A percentile compares a stretch with the other conserved stretches of the same genome.
Evolutionary conservation across 2,797 vertebrate genomes (phyloP).

Genomic region (Anabacerthia variegaticeps): DNA sequence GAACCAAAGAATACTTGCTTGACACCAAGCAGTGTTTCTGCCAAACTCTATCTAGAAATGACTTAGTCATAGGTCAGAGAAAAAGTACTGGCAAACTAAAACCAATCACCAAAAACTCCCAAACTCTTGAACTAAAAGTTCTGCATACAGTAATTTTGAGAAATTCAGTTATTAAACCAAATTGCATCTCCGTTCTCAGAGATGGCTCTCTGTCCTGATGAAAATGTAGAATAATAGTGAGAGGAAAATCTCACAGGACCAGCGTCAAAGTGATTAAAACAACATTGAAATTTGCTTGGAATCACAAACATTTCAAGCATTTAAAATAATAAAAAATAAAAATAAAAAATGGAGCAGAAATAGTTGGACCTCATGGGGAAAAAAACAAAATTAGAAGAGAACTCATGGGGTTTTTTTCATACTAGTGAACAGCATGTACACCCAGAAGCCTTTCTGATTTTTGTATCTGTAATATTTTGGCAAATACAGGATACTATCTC

Average conservation of each 20-base stretch:
- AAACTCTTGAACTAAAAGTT: not conserved
- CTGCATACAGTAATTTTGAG: not conserved
- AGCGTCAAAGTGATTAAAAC: not conserved
- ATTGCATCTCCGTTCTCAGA: not conserved
- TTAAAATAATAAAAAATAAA: not conserved
- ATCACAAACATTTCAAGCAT: not conserved
- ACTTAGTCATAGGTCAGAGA: not conserved
- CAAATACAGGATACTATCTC: not conserved
- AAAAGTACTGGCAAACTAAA: not conserved
- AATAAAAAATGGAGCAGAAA: not conserved
- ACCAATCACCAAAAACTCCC: not conserved
- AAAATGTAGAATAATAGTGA: not conserved
- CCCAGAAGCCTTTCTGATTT: not conserved
- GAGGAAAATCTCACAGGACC: not conserved
- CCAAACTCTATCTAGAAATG: not conserved
- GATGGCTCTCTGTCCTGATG: not conserved
- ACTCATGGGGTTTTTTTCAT: not conserved
- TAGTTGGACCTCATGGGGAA: not conserved
- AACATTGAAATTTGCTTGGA: not conserved
- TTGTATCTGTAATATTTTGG: not conserved
- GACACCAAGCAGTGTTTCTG: not conserved
- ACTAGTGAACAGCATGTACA: not conserved
- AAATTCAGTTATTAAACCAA: conserved; percentile 20
- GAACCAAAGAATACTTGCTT: not conserved
- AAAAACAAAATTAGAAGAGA: not conserved